A percentile compares a stretch with the other conserved stretches of the same genome.
Evolutionary conservation across 2,113 vertebrate genomes (phyloP).

Genomic region (Pachypanchax playfairii): DNA sequence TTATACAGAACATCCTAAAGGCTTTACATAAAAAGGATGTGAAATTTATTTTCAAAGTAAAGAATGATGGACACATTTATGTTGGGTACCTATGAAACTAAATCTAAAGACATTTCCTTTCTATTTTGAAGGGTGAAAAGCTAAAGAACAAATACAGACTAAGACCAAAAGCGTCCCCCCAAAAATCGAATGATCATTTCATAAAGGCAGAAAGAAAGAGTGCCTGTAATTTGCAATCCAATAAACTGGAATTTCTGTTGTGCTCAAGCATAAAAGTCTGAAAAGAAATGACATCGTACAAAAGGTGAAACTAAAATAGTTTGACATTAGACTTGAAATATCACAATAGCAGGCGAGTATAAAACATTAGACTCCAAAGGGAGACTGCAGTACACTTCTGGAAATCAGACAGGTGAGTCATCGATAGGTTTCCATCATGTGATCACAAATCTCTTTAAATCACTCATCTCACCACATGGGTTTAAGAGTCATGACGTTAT

Average conservation of each 20-base stretch:
- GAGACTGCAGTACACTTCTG: neutral
- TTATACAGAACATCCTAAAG: conserved; percentile 18
- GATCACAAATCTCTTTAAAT: neutral
- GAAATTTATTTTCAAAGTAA: conserved; percentile 7
- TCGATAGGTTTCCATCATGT: conserved; percentile 12
- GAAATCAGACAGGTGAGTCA: conserved; percentile 5
- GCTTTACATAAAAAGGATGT: conserved; percentile 34
- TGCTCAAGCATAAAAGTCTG: conserved; percentile 20
- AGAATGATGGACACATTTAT: conserved; percentile 9
- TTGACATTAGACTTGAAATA: conserved; percentile 36
- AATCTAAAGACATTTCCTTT: no score
- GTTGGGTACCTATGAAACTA: neutral
- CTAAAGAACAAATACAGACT: no score
- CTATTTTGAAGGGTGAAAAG: no score
- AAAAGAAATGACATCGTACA: conserved; percentile 22
- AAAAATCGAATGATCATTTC: neutral
- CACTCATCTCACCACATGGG: conserved; percentile 4
- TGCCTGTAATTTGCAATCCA: conserved; percentile 19
- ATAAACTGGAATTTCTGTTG: neutral
- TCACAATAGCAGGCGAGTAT: conserved; percentile 12
- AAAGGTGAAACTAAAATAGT: conserved; percentile 30
- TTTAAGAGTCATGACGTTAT: no score
- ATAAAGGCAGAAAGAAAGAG: neutral
- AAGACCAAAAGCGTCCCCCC: conserved; percentile 16
- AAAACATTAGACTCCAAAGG: conserved; percentile 17